Conservation (phyloP, 1,140 invertebrate species). For the Globodera ellingtonae region DNA sequence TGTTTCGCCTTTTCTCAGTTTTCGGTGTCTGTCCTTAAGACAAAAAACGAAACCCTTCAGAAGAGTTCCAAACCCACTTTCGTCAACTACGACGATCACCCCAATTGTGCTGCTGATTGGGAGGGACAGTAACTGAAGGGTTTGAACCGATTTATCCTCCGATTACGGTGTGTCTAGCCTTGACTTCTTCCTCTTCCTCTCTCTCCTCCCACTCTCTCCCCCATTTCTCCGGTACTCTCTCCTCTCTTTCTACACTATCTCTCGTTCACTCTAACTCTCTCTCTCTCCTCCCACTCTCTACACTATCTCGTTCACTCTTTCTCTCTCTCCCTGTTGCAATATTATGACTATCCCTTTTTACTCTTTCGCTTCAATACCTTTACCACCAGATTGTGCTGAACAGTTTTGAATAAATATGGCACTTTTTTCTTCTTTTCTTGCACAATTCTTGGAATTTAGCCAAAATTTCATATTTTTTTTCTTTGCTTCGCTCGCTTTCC, state of each 20-base stretch:
- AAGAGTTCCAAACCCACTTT: slow-evolving; percentile 1
- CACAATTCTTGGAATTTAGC: background rate
- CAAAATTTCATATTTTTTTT: slow-evolving; percentile 10
- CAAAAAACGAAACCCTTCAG: background rate
- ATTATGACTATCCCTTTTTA: background rate
- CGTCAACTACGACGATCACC: background rate
- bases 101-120: background rate
- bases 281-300: background rate
- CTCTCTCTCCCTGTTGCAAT: background rate
- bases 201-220: background rate
- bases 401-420: background rate
- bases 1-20: background rate
- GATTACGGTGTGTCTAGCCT: background rate
- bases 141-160: background rate
- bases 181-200: background rate
- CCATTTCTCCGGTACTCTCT: background rate
- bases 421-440: background rate
- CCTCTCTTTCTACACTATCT: background rate
- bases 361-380: background rate
- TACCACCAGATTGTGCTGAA: background rate
- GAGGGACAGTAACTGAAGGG: background rate
- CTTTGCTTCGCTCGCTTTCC: background rate
- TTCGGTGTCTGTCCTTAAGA: background rate
- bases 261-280: background rate
- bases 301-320: background rate